Base-by-base conservation (phyloP, 2,888 invertebrate species). In the Heliconius hortense region DNA sequence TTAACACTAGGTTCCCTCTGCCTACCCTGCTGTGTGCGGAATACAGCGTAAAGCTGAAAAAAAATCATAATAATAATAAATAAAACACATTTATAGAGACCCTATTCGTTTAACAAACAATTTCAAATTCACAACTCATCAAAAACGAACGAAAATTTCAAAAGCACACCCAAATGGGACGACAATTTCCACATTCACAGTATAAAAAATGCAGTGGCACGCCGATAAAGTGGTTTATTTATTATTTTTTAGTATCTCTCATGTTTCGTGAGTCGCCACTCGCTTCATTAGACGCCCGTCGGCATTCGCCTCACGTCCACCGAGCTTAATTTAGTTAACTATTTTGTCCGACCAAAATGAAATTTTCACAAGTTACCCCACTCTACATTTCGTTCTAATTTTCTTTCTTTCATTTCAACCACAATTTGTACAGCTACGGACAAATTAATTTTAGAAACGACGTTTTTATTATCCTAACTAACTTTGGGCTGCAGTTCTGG, bases 311-410 rank as follows among this genome's bases (percentile, higher is more conserved):
- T 74, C 76, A 77, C 76, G 76, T 77, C 62, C 56, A 56, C 67
- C 67, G 60, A 71, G 83, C 86, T 89, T 90, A 90, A 91, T 91
- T 89, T 84, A 86, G 87, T 90, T 91, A 91, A 90, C 89, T 87
- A 89, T 90, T 90, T 89, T 88, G 87, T 87, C 86, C 87, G 82
- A 86, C 81, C 81, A 82, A 83, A 87, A 83, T 84, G 85, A 84
- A 85, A 84, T 85, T 86, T 84, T 82, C 82, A 81, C 83, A 83
- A 86, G 84, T 85, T 82, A 80, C 82, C 75, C 76, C 73, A 79
- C 81, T 76, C 81, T 80, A 82, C 80, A 83, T 82, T 80, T 77
- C 80, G 79, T 80, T 80, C 83, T 86, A 85, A 86, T 85, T 82
- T 79, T 77, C 81, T 82, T 82, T 82, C 81, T 82, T 82, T 76